These are phyloP conservation scores for Phrynocephalus guinanensis DNA, from an alignment of 2,797 vertebrate species.

Conservation along the genomic window DNA sequence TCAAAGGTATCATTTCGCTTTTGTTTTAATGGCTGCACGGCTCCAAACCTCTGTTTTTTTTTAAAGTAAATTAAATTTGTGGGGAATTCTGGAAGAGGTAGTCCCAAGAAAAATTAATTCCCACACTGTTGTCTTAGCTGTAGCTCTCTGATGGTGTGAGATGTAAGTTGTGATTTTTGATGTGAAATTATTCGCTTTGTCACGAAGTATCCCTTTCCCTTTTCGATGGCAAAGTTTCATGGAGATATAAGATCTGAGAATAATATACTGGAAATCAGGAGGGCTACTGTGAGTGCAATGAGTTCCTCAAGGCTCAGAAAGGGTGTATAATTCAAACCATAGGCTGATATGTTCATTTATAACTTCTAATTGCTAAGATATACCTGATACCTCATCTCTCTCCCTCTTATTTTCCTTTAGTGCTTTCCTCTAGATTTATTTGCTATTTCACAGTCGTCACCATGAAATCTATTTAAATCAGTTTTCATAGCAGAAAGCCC, in stretches of 20 bases:
- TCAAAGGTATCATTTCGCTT: no score
- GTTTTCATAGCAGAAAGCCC: constrained; percentile 48
- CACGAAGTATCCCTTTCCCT: not conserved
- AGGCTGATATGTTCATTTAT: constrained; percentile 57
- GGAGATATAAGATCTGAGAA: not conserved
- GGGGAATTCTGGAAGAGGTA: no score
- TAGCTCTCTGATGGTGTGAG: not conserved
- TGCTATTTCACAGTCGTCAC: constrained; percentile 58
- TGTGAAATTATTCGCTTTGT: not conserved
- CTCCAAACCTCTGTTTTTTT: no score
- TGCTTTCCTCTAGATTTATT: constrained; percentile 60
- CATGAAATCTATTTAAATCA: constrained; percentile 64
- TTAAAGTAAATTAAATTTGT: no score
- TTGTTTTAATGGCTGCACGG: no score
- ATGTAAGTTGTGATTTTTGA: not conserved
- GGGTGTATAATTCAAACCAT: constrained; percentile 58
- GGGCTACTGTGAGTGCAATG: not conserved
- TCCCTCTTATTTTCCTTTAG: constrained; percentile 55
- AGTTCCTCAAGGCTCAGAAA: not conserved
- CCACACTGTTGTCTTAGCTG: not conserved
- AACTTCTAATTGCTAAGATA: constrained; percentile 57
- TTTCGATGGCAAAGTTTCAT: not conserved
- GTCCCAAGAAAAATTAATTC: no score
- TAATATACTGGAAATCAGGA: not conserved
- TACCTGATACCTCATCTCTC: constrained; percentile 46